phyloP scores from a whole-genome alignment of 2,888 invertebrate genomes.

The Morinoia aosen region DNA sequence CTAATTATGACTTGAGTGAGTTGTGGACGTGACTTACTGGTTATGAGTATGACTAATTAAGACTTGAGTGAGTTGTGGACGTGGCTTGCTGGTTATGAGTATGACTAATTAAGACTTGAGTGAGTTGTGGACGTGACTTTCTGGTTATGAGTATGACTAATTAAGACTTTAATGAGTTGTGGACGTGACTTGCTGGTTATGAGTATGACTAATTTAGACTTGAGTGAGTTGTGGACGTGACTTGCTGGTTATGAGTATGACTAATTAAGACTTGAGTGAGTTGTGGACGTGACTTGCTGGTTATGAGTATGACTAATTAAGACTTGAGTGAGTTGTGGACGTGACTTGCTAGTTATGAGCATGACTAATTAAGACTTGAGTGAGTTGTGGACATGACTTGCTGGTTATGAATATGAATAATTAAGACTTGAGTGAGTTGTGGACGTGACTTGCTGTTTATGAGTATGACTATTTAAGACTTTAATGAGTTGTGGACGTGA shows the following conservation, averaged over 20 bases:
- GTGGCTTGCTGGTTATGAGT: no score
- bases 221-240: not conserved
- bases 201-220: no score
- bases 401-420: no score
- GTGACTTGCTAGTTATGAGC: no score
- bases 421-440: not conserved
- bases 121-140: not conserved
- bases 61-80: not conserved
- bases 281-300: not conserved
- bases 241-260: no score
- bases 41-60: no score
- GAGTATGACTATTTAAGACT: no score
- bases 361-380: no score
- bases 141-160: no score
- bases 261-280: not conserved
- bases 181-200: not conserved
- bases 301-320: no score
- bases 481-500: not conserved
- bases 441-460: not conserved
- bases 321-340: not conserved
- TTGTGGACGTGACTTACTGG: not conserved
- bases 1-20: not conserved
- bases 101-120: no score
- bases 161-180: not conserved
- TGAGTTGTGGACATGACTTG: not conserved